Conservation (phyloP, 2,888 invertebrate species). For the Lissonota sp. region DNA sequence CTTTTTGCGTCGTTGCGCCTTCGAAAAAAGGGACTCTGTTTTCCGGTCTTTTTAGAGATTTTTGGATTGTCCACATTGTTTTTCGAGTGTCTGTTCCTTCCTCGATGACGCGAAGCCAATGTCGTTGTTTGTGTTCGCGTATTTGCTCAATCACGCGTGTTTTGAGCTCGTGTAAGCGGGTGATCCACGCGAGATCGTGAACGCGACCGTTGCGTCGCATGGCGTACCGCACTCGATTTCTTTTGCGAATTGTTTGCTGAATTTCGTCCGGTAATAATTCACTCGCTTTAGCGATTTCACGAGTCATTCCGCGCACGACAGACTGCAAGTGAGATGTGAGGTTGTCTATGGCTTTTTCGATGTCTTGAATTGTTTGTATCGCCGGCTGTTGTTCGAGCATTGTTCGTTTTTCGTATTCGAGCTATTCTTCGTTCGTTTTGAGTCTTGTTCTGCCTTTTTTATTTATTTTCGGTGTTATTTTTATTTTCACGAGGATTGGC, state of each 20-base stretch:
- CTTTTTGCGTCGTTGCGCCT: slow-evolving; percentile 28
- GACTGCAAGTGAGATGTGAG: slow-evolving; percentile 24
- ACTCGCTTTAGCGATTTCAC: slow-evolving; percentile 7
- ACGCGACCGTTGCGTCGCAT: slow-evolving; percentile 16
- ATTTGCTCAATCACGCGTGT: slow-evolving; percentile 24
- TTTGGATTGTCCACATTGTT: slow-evolving; percentile 44
- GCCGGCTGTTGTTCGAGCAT: slow-evolving; percentile 10
- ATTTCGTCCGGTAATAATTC: slow-evolving; percentile 20
- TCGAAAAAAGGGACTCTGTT: slow-evolving; percentile 27
- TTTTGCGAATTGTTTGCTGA: slow-evolving; percentile 11
- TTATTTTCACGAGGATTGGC: slow-evolving; percentile 39
- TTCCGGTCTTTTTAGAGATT: slow-evolving; percentile 29
- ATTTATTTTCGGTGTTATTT: slow-evolving; percentile 7
- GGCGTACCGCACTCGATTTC: slow-evolving; percentile 26
- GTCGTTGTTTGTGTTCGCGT: slow-evolving; percentile 17
- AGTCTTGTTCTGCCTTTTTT: slow-evolving; percentile 45
- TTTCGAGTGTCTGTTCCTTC: slow-evolving; percentile 29
- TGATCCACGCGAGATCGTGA: slow-evolving; percentile 1
- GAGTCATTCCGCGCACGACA: slow-evolving; percentile 8
- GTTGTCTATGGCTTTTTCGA: slow-evolving; percentile 39
- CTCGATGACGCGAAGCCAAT: slow-evolving; percentile 25
- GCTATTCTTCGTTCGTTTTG: slow-evolving; percentile 38
- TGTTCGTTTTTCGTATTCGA: slow-evolving; percentile 32
- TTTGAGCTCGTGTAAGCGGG: slow-evolving; percentile 12
- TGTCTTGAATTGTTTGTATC: slow-evolving; percentile 12